Evolutionary conservation across 1,140 invertebrate species (phyloP).

Genomic region (Micrasema longulum): DNA sequence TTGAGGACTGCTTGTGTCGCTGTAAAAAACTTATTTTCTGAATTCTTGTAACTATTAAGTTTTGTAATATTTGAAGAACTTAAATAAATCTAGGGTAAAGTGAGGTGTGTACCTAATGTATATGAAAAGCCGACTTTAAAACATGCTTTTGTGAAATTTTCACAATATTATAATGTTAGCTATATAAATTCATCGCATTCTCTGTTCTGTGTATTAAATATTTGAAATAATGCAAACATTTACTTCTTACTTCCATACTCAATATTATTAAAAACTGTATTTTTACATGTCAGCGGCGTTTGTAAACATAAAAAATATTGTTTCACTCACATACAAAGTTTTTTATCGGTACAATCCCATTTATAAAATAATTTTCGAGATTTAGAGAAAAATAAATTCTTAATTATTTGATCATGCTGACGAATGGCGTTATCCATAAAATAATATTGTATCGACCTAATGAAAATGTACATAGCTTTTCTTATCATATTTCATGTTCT

Average conservation of each 20-base stretch:
- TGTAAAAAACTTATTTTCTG: slow-evolving; percentile 37
- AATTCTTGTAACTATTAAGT: slow-evolving; percentile 44
- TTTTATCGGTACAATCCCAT: too few relatives aligned
- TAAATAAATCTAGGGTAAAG: slow-evolving; percentile 12
- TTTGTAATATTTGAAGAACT: slow-evolving; percentile 47
- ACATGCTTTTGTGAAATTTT: slow-evolving; percentile 51
- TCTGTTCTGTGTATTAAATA: slow-evolving; percentile 2
- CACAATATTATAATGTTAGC: slow-evolving; percentile 2
- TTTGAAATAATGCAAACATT: background rate
- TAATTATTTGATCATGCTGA: too few relatives aligned
- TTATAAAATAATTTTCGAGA: too few relatives aligned
- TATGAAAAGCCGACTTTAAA: slow-evolving; percentile 41
- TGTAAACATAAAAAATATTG: too few relatives aligned
- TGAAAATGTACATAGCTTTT: slow-evolving; percentile 1
- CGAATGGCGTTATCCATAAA: background rate
- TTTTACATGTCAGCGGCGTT: background rate
- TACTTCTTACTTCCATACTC: background rate
- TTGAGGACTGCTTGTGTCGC: slow-evolving; percentile 16
- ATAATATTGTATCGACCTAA: slow-evolving; percentile 1
- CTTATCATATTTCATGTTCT: slow-evolving; percentile 21
- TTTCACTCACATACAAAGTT: too few relatives aligned
- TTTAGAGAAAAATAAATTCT: too few relatives aligned
- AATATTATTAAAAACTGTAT: background rate
- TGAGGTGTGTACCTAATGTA: slow-evolving; percentile 39
- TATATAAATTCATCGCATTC: too few relatives aligned